A percentile compares a stretch with the other conserved stretches of the same genome.
Evolutionary conservation across 2,797 vertebrate genomes (phyloP).

Genomic region (Moxostoma hubbsi): DNA sequence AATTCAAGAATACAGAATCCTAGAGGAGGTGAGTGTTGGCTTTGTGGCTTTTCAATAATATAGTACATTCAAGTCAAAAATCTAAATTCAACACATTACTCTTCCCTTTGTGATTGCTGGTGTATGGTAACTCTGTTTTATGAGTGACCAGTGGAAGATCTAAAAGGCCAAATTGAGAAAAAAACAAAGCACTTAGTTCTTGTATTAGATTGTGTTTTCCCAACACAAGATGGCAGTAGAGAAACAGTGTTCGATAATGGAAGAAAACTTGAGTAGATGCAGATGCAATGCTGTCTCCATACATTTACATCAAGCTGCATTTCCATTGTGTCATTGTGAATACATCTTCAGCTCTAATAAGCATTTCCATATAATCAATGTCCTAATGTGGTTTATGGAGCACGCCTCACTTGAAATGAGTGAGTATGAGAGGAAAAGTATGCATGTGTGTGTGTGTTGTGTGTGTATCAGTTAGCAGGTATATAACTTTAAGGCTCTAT

Average conservation of each 20-base stretch:
- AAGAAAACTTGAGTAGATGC: background rate
- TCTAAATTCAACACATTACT: too few species aligned
- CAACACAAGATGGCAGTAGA: slow-evolving; percentile 70
- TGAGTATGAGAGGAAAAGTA: too few species aligned
- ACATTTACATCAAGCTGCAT: slow-evolving; percentile 31
- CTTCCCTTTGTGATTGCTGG: background rate
- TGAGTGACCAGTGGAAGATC: too few species aligned
- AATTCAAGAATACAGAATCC: slow-evolving; percentile 87
- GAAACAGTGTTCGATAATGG: background rate
- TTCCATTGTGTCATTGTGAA: background rate
- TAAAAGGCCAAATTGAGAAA: slow-evolving; percentile 10
- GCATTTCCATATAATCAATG: background rate
- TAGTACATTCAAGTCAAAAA: background rate
- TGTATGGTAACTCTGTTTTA: background rate
- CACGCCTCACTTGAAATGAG: too few species aligned
- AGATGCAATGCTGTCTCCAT: background rate
- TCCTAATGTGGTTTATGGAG: background rate
- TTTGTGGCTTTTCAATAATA: background rate
- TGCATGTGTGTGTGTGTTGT: too few species aligned
- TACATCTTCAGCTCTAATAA: background rate
- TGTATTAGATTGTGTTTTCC: background rate
- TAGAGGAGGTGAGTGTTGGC: slow-evolving; percentile 66
- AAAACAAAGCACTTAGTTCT: slow-evolving; percentile 46
- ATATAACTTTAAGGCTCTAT: slow-evolving; percentile 1
- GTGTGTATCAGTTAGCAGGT: background rate